These are phyloP conservation scores for Drosophila siamana DNA, from an alignment of 2,888 invertebrate species.

Conservation along the genomic window DNA sequence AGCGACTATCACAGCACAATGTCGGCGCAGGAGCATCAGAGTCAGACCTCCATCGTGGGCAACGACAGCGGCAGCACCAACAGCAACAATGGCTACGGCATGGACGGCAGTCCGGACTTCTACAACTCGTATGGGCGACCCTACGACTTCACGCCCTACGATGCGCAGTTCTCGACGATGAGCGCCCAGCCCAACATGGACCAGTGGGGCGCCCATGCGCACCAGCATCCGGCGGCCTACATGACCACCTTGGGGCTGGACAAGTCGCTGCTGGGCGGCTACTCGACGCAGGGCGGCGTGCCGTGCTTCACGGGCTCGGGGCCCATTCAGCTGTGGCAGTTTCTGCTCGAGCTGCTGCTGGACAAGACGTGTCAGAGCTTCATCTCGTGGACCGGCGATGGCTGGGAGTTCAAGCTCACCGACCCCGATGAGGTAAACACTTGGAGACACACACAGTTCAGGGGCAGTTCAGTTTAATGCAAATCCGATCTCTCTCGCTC, in stretches of 20 bases:
- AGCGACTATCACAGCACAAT: conserved; percentile 80
- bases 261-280: conserved; percentile 83
- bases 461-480: no score
- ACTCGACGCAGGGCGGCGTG: conserved; percentile 84
- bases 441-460: no score
- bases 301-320: conserved; percentile 93
- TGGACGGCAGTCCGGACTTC: conserved; percentile 81
- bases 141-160: conserved; percentile 87
- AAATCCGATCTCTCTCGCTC: conserved; percentile 6
- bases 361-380: conserved; percentile 98
- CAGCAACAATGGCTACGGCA: conserved; percentile 69
- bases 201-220: conserved; percentile 86
- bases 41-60: conserved; percentile 69
- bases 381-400: conserved; percentile 99
- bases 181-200: conserved; percentile 87
- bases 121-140: conserved; percentile 76
- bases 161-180: conserved; percentile 91
- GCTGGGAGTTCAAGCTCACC: conserved; percentile 99
- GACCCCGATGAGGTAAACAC: conserved; percentile 98
- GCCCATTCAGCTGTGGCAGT: conserved; percentile 99
- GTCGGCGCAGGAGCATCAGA: conserved; percentile 81
- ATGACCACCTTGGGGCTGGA: conserved; percentile 86
- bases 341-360: conserved; percentile 96
- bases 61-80: conserved; percentile 69
- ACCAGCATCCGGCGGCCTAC: conserved; percentile 85